Base-by-base conservation (phyloP, 2,797 vertebrate species). In the Crocodylus rhombifer region DNA sequence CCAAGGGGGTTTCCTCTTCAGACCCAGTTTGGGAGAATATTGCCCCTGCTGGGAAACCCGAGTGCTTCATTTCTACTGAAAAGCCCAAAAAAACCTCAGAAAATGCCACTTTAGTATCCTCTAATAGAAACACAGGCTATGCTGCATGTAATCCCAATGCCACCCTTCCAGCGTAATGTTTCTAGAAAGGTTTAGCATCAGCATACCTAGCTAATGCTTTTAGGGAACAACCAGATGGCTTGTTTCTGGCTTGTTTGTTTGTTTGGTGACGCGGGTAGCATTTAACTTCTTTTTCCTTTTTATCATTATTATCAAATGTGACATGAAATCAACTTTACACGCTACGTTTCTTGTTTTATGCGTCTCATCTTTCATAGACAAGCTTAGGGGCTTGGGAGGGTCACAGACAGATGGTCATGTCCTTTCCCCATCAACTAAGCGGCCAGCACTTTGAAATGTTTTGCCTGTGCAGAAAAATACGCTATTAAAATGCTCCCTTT, bases 401-500 rank as follows among this genome's bases (percentile, higher is more conserved):
- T 69, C 88, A 84, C 73, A 56, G 64, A 1, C 17, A 74, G n/a
- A 51, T 10, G 51, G 71, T 0, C 60, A 3, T 16, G 33, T 21
- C 42, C 55, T 33, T 64, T 61, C 63, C 63, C 14, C 7, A 2
- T 4, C 75, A 51, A 23, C 14, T 80, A 88, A 36, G 0, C 12
- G 2, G 6, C 1, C 36, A 62, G 23, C 36, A 84, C 67, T 78
- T 71, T 1, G 51, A 42, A 4, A 61, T 4, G 0, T 42, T 61
- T 23, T 57, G 5, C n/a, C 56, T 13, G 4, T 0, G 18, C 28
- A 7, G 36, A 28, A 10, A 64, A 5, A 5, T 4, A 3, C 0
- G 4, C 0, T 1, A 18, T 3, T 8, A n/a, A 18, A 62, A 85
- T 3, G 4, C 26, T 30, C 6, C 3, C 60, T 4, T 0, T 69